Percentiles rank a stretch among this genome's conserved stretches.
These are phyloP conservation scores for Drosophila multiciliata DNA, from an alignment of 2,888 invertebrate species.

Conservation along the genomic window DNA sequence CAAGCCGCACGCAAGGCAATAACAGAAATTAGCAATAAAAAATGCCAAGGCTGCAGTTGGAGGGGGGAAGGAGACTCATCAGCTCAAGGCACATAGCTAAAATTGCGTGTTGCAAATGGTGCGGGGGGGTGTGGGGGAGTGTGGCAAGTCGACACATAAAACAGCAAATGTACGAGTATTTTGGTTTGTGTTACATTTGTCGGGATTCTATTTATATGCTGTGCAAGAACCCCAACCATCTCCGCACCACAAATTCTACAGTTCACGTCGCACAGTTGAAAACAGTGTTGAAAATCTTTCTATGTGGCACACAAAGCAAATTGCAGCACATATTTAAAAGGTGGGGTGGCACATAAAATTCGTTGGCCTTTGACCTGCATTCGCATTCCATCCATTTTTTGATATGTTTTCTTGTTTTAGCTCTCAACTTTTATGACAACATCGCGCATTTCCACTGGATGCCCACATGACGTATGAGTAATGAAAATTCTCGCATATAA, in stretches of 20 bases:
- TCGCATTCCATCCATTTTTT: slow-evolving; percentile 26
- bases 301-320: slow-evolving; percentile 27
- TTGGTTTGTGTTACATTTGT: slow-evolving; percentile 36
- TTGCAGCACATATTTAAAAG: slow-evolving; percentile 51
- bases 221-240: slow-evolving; percentile 5
- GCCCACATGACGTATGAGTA: slow-evolving; percentile 65
- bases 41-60: slow-evolving; percentile 45
- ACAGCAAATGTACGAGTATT: slow-evolving; percentile 36
- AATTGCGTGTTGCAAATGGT: slow-evolving; percentile 42
- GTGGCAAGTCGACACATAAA: slow-evolving; percentile 49
- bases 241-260: background rate
- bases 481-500: slow-evolving; percentile 51
- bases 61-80: slow-evolving; percentile 26
- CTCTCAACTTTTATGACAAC: slow-evolving; percentile 36
- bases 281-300: slow-evolving; percentile 60
- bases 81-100: slow-evolving; percentile 25
- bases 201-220: slow-evolving; percentile 31
- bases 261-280: slow-evolving; percentile 51
- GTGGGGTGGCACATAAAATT: slow-evolving; percentile 27
- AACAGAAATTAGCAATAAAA: slow-evolving; percentile 78
- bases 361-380: slow-evolving; percentile 36
- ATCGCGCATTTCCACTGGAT: slow-evolving; percentile 26
- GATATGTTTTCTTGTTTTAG: slow-evolving; percentile 23
- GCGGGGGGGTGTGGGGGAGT: no score
- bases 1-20: slow-evolving; percentile 57